These are phyloP conservation scores for Apantesis nais DNA, from an alignment of 2,888 invertebrate species.

Conservation along the genomic window DNA sequence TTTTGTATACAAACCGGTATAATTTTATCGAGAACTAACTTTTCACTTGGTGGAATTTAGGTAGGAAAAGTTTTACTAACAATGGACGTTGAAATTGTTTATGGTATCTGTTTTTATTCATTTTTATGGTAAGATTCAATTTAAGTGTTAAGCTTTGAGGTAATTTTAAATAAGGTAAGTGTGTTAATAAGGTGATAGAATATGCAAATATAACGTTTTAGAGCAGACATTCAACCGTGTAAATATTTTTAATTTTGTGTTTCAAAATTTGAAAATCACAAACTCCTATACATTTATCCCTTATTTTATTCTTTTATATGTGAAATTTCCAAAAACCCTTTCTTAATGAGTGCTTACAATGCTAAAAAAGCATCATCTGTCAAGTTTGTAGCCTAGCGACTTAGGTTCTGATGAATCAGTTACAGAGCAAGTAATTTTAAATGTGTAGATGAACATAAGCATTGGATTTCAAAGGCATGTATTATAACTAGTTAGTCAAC, in stretches of 20 bases:
- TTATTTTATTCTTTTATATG: too few species aligned
- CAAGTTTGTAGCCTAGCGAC: too few species aligned
- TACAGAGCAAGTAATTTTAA: too few species aligned
- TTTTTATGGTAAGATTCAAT: constrained; percentile 4
- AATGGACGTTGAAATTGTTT: constrained; percentile 14
- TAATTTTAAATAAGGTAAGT: too few species aligned
- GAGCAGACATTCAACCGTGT: background rate
- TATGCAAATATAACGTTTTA: background rate
- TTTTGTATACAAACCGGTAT: constrained; percentile 16
- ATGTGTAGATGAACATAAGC: background rate
- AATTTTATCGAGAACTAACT: constrained; percentile 17
- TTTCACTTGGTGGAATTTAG: constrained; percentile 10
- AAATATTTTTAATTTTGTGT: too few species aligned
- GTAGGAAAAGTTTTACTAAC: constrained; percentile 11
- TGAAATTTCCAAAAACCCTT: too few species aligned
- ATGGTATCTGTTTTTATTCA: constrained; percentile 3
- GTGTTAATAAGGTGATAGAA: background rate
- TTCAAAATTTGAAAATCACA: too few species aligned
- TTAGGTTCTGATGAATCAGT: too few species aligned
- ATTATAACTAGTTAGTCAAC: background rate
- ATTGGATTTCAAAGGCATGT: background rate
- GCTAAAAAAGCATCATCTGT: too few species aligned
- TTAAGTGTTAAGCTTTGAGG: background rate
- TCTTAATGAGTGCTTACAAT: too few species aligned
- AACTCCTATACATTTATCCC: too few species aligned